Percentiles rank a stretch among this genome's conserved stretches.
phyloP scores from a whole-genome alignment of 2,113 vertebrate genomes.

The Chloropsis cyanopogon region DNA sequence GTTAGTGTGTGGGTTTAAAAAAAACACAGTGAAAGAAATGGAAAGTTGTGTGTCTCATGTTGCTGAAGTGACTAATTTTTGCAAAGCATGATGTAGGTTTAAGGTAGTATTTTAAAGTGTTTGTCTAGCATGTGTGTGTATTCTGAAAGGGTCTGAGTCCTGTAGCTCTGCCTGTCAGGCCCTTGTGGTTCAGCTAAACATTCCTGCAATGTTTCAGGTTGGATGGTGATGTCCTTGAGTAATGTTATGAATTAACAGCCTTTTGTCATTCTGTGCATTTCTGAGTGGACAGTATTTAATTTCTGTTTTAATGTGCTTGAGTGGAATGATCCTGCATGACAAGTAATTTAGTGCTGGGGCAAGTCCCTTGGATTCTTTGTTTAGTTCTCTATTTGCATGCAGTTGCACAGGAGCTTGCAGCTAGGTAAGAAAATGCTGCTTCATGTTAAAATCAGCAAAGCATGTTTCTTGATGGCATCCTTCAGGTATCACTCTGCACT shows the following conservation, averaged over 20 bases:
- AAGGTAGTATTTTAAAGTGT: constrained; percentile 5
- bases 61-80: constrained; percentile 28
- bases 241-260: background rate
- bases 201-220: fast-evolving
- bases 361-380: background rate
- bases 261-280: background rate
- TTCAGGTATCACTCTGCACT: background rate
- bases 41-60: background rate
- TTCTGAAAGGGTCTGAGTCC: background rate
- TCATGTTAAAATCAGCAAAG: background rate
- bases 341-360: background rate
- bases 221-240: background rate
- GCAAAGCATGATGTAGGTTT: background rate
- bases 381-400: background rate
- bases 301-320: background rate
- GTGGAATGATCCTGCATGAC: background rate
- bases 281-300: background rate
- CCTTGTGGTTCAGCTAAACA: background rate
- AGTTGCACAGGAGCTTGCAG: background rate
- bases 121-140: background rate
- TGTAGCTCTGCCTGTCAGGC: background rate
- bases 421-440: background rate
- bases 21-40: background rate
- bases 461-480: background rate
- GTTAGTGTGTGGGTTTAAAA: background rate